Conservation (phyloP, 2,797 vertebrate genomes). For the Gastrophryne carolinensis region DNA sequence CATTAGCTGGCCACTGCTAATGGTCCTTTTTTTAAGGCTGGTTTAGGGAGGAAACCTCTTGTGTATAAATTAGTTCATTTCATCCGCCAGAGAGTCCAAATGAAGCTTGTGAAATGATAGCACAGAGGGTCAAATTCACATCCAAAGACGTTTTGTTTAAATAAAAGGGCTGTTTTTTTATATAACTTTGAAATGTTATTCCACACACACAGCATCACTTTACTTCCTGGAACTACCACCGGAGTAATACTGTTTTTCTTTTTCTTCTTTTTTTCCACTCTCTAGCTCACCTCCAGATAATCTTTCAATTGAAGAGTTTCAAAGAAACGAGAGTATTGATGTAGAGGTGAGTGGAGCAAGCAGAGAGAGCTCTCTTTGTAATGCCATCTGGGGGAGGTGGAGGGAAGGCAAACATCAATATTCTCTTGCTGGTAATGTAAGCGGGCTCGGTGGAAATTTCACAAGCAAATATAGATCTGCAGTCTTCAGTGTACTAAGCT, state of each 20-base stretch:
- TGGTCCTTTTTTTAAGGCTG: neutral
- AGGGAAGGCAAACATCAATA: slow-evolving; percentile 17
- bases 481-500: neutral
- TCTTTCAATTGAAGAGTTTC: slow-evolving; percentile 97
- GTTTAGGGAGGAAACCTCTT: neutral
- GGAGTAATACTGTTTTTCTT: slow-evolving; percentile 12
- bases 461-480: slow-evolving; percentile 16
- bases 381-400: slow-evolving; percentile 26
- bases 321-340: slow-evolving; percentile 95
- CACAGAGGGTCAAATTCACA: neutral
- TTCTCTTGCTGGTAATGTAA: slow-evolving; percentile 15
- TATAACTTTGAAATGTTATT: slow-evolving; percentile 23
- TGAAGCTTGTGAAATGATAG: slow-evolving; percentile 15
- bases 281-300: slow-evolving; percentile 93
- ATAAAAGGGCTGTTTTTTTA: neutral
- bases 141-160: neutral
- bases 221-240: slow-evolving; percentile 7
- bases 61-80: neutral
- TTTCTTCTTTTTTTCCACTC: slow-evolving; percentile 49
- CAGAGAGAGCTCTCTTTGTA: slow-evolving; percentile 30
- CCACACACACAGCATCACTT: slow-evolving; percentile 31
- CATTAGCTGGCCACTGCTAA: neutral
- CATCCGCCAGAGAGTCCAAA: neutral
- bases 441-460: slow-evolving; percentile 4
- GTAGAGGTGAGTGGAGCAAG: slow-evolving; percentile 81